Evolutionary conservation across 2,888 invertebrate species (phyloP).

Genomic region (Deilephila porcellus): DNA sequence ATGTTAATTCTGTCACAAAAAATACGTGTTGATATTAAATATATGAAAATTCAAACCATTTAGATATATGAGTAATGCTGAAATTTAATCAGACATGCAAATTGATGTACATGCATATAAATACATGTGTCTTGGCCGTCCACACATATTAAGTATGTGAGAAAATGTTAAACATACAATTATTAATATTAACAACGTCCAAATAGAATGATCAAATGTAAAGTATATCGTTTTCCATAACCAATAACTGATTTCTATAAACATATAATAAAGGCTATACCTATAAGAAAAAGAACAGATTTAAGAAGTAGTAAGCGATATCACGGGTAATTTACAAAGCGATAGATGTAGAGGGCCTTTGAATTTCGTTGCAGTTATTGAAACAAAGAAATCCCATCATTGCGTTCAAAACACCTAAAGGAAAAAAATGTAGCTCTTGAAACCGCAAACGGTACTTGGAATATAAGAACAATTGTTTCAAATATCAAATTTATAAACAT

Average conservation of each 20-base stretch:
- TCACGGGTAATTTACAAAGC: no score
- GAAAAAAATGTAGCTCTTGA: background rate
- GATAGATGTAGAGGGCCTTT: no score
- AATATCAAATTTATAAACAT: conserved; percentile 44
- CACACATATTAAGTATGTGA: conserved; percentile 1
- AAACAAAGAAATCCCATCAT: background rate
- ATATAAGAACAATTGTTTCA: conserved; percentile 42
- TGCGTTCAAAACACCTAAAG: background rate
- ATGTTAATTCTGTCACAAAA: background rate
- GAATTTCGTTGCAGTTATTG: background rate
- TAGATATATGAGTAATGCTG: background rate
- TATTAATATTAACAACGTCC: background rate
- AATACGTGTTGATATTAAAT: background rate
- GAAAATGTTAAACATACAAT: background rate
- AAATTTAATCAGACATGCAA: conserved; percentile 6
- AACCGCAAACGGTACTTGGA: conserved; percentile 38
- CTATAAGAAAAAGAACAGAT: no score
- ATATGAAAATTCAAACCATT: background rate
- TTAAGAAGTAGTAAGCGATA: no score
- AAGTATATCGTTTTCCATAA: background rate
- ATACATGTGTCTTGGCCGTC: background rate
- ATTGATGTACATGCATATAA: conserved; percentile 3
- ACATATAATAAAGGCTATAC: no score
- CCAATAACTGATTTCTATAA: no score
- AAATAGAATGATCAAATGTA: background rate